Evolutionary conservation across 2,888 invertebrate species (phyloP), one percentile per base, ranked within the genome.

Genomic region (Eupithecia centaureata): DNA sequence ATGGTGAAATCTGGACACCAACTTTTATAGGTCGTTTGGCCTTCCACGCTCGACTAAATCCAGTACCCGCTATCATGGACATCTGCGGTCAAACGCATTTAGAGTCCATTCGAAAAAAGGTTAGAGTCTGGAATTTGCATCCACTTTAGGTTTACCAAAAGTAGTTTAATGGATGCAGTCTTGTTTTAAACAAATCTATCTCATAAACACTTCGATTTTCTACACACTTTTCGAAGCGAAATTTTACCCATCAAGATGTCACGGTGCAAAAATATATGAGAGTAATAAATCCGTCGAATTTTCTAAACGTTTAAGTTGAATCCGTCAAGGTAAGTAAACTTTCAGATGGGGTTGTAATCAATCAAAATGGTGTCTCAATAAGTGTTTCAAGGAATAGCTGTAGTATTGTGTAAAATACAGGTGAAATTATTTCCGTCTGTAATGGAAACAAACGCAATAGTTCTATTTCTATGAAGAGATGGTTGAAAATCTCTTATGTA

Each of bases 201-300:
- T 25, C 3, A 2, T 27, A 27, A 52, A 52, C 15, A 27, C 8
- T 52, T 27, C 52, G 0, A 52, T 27, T 22, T 25, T 52, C 27
- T 52, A 52, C 27, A 27, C 15, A 27, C 15, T 15, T 65, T 60
- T 62, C 47, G 56, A 3, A 10, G 27, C n/a, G 27, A 30, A 56
- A 15, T 56, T 30, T n/a, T 15, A 52, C 27, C 52, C 15, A 47
- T 47, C n/a, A 65, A 65, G 42, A 62, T 62, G 61, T 61, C 68
- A 72, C 54, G 61, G 27, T 38, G 35, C 35, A 33, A 62, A 42
- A 62, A 65, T 42, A 51, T 63, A 69, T 69, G 57, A 54, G 18
- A 15, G 63, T 57, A 65, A 65, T 69, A 69, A 65, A 69, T 69
- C 65, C 33, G 25, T 62, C 54, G 42, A 60, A 64, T 69, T 65